Percentiles rank a stretch among this genome's conserved stretches.
phyloP scores from a whole-genome alignment of 2,888 invertebrate genomes.

The Epistrophe grossulariae region DNA sequence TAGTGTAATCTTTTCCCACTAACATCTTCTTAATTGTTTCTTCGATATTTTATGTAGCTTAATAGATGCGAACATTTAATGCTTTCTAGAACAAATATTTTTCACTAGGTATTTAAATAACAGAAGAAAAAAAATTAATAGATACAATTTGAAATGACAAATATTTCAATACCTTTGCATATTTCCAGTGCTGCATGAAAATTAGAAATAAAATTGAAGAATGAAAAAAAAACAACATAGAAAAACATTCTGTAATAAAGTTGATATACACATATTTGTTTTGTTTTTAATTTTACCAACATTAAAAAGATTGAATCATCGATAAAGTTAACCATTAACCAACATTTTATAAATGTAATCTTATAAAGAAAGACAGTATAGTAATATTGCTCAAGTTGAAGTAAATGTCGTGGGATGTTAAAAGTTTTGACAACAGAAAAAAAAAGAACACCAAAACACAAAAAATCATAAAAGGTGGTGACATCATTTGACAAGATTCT shows the following conservation, averaged over 20 bases:
- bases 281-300: neutral
- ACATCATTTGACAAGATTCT: conserved; percentile 46
- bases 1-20: neutral
- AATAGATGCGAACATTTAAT: neutral
- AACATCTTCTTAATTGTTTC: neutral
- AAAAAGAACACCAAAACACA: neutral
- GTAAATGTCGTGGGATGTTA: conserved; percentile 46
- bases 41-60: neutral
- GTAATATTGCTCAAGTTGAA: conserved; percentile 14
- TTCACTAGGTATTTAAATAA: neutral
- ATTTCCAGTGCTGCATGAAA: conserved; percentile 83
- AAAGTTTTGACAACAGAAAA: conserved; percentile 31
- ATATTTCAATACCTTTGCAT: conserved; percentile 82
- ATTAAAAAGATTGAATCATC: conserved; percentile 25
- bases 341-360: conserved; percentile 34
- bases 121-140: conserved; percentile 18
- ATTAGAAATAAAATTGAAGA: conserved; percentile 19
- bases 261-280: conserved; percentile 9
- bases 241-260: conserved; percentile 7
- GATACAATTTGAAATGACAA: conserved; percentile 3
- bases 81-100: neutral
- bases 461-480: conserved; percentile 43
- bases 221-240: neutral
- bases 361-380: neutral
- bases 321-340: conserved; percentile 6